Conservation (phyloP, 2,113 vertebrate genomes). For the Hydropotes inermis region DNA sequence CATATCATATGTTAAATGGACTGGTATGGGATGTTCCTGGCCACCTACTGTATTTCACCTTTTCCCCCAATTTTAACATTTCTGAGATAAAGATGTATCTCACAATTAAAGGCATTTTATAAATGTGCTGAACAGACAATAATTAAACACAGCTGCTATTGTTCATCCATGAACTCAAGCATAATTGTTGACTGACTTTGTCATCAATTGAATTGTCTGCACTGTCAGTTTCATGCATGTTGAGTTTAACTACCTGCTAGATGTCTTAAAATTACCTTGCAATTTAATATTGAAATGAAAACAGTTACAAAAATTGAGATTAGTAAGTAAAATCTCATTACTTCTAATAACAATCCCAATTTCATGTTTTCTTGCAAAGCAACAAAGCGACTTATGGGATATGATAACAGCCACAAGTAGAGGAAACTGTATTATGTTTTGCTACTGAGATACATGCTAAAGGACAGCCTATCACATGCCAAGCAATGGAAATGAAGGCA, state of each 20-base stretch:
- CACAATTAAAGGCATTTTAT: background rate
- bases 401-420: background rate
- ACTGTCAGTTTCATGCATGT: background rate
- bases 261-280: background rate
- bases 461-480: background rate
- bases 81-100: background rate
- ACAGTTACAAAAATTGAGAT: background rate
- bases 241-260: slow-evolving; percentile 20
- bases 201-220: background rate
- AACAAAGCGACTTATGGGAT: background rate
- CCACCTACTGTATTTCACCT: background rate
- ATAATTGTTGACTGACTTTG: background rate
- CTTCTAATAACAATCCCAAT: background rate
- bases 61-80: background rate
- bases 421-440: slow-evolving; percentile 5
- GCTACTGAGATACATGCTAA: slow-evolving; percentile 13
- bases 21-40: background rate
- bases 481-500: background rate
- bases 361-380: background rate
- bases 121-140: background rate
- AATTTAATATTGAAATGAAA: background rate
- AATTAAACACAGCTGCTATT: background rate
- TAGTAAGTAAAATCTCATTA: background rate
- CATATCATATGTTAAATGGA: background rate
- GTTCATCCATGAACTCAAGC: background rate